Evolutionary conservation across 2,888 invertebrate species (phyloP).

Genomic region (Limnephilus auricula): DNA sequence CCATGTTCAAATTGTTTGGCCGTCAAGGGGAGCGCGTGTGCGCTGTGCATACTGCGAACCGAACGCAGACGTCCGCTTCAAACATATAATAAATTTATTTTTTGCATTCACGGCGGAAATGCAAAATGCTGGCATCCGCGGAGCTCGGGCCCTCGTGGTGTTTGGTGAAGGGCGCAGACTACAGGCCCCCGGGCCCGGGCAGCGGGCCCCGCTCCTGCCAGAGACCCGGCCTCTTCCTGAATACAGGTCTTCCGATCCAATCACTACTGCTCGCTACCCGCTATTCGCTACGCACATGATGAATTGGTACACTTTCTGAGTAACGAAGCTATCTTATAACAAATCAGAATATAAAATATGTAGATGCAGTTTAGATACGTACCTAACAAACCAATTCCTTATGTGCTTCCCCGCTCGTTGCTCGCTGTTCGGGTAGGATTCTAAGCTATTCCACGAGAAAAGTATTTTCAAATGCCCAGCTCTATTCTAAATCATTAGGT

Average conservation of each 20-base stretch:
- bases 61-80: slow-evolving; percentile 53
- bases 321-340: slow-evolving; percentile 17
- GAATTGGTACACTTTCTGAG: slow-evolving; percentile 29
- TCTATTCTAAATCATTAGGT: not conserved
- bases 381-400: not conserved
- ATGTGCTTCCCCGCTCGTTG: not conserved
- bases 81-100: slow-evolving; percentile 60
- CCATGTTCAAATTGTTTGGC: slow-evolving; percentile 58
- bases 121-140: slow-evolving; percentile 53
- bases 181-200: too few species aligned
- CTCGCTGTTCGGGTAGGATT: not conserved
- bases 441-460: not conserved
- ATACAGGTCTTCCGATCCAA: slow-evolving; percentile 32
- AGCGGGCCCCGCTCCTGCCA: not conserved
- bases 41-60: slow-evolving; percentile 23
- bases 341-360: slow-evolving; percentile 18
- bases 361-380: not conserved
- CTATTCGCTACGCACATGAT: slow-evolving; percentile 2
- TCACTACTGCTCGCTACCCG: slow-evolving; percentile 21
- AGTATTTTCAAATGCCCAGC: not conserved
- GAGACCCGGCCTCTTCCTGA: slow-evolving; percentile 37
- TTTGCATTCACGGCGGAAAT: slow-evolving; percentile 61
- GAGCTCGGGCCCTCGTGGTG: slow-evolving; percentile 11
- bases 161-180: not conserved
- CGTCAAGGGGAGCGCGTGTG: slow-evolving; percentile 58